Evolutionary conservation across 1,140 invertebrate species (phyloP), one percentile per base, ranked within the genome.

Genomic region (Drosophila lacertosa): DNA sequence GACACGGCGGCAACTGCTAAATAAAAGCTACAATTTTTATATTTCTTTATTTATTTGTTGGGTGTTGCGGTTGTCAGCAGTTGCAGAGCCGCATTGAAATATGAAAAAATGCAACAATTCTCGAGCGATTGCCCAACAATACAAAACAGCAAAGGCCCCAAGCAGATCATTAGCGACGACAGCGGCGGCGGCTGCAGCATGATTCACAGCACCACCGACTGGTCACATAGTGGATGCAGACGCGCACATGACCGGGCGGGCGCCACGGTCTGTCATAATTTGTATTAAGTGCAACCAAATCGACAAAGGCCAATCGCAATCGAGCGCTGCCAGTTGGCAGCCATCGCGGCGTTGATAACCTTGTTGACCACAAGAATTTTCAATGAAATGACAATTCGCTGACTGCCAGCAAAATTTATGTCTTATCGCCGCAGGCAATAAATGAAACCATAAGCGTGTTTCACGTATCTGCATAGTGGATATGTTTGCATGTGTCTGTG

Each of bases 331-430:
- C 66, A 55, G 40, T 63, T 63, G 42, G 33, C 54, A 76, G 51
- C 33, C 59, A 39, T 42, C 32, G 45, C 18, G n/a, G 47, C 71
- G 77, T 75, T 88, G 82, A 88, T 88, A 81, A 88, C 82, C 82
- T 86, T 81, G 82, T 86, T 88, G 82, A 88, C 77, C 82, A 71
- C 82, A 82, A 81, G 69, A 81, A 75, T 74, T 84, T 86, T 59
- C 68, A 84, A 69, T 64, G 32, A 65, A 80, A 84, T 68, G 58
- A 70, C 68, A 83, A 83, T 68, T 74, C 71, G 37, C 57, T 40
- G 68, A 58, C 42, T 51, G 62, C 33, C 39, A 74, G 51, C 58
- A 42, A 35, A 64, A 74, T 77, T 81, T 47, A 77, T 88, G 69
- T 51, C 58, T 45, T 39, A 39, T 54, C 64, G 63, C 77, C 62